Conservation (phyloP, 2,888 invertebrate species). For the Tetranychus truncatus region DNA sequence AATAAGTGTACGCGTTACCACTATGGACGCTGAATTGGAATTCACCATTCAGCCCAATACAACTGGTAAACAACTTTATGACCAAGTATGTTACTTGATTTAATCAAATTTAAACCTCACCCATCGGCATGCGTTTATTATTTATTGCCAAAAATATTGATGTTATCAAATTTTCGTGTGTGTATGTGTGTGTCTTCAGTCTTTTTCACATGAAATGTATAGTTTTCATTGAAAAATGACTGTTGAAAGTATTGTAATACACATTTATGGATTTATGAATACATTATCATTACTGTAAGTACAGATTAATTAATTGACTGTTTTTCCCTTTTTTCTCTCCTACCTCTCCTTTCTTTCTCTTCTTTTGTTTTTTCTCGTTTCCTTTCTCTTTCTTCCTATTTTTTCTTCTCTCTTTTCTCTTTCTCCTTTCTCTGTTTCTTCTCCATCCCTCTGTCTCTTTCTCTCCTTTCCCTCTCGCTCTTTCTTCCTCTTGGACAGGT, state of each 20-base stretch:
- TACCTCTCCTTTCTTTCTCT: background rate
- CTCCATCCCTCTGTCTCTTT: background rate
- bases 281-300: background rate
- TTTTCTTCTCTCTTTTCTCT: background rate
- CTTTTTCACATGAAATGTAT: background rate
- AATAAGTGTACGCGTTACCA: slow-evolving; percentile 99
- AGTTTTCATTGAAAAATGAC: background rate
- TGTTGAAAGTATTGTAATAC: background rate
- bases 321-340: background rate
- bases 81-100: slow-evolving; percentile 44
- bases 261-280: background rate
- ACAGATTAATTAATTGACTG: background rate
- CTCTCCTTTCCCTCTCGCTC: slow-evolving; percentile 19
- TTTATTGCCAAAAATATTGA: background rate
- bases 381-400: background rate
- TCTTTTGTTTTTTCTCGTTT: background rate
- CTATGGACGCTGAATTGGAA: slow-evolving; percentile 99
- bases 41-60: slow-evolving; percentile 99
- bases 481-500: slow-evolving; percentile 37
- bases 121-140: background rate
- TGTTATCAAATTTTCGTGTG: background rate
- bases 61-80: slow-evolving; percentile 97
- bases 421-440: background rate
- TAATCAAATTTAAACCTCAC: slow-evolving; percentile 26
- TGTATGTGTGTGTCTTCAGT: background rate